Conservation (phyloP, 2,797 vertebrate species). For the Sarcoramphus papa region DNA sequence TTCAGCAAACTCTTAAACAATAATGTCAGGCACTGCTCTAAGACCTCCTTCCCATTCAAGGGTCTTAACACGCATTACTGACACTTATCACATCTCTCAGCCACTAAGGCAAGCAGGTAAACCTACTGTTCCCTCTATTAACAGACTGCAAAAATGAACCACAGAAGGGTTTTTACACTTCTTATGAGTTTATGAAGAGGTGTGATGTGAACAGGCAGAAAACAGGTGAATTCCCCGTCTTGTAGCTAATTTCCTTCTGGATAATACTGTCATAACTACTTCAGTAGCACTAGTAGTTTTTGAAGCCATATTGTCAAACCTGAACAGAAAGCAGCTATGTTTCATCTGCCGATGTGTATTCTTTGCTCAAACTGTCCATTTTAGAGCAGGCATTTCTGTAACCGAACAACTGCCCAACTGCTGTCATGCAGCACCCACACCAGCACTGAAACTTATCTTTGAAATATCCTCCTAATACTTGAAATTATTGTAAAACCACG, state of each 20-base stretch:
- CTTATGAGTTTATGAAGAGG: background rate
- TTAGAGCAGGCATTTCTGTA: background rate
- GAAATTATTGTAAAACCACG: background rate
- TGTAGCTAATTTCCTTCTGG: background rate
- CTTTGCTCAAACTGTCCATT: background rate
- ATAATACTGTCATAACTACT: background rate
- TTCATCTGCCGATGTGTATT: background rate
- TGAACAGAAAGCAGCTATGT: background rate
- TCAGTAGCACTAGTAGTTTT: background rate
- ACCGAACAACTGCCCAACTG: background rate
- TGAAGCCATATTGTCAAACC: background rate
- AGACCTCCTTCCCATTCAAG: background rate
- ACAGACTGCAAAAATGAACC: background rate
- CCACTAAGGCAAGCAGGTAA: background rate
- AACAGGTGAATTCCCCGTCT: background rate
- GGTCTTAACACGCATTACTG: background rate
- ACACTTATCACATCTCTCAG: background rate
- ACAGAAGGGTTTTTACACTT: background rate
- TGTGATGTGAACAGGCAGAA: background rate
- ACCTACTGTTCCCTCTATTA: background rate
- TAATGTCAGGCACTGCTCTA: background rate
- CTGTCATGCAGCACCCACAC: background rate
- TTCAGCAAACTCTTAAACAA: background rate
- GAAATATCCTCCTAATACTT: background rate
- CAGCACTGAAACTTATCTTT: background rate